A percentile compares a stretch with the other conserved stretches of the same genome.
Evolutionary conservation across 1,140 invertebrate genomes (phyloP).

Genomic region (Streblospio benedicti): DNA sequence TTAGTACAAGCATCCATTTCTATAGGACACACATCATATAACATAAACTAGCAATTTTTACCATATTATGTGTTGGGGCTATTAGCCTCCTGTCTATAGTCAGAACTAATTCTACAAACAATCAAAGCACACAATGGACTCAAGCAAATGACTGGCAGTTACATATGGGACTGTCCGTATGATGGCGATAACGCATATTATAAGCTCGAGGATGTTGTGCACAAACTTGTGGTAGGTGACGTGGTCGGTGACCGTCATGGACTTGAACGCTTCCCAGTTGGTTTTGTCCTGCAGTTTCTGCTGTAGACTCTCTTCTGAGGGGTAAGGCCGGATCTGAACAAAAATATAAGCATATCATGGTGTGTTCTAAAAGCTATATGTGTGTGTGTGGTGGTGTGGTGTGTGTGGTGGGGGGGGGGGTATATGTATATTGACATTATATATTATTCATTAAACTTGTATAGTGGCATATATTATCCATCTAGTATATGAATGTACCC

Average conservation of each 20-base stretch:
- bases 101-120: no score
- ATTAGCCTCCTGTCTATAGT: no score
- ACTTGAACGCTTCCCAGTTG: constrained; percentile 41
- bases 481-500: not conserved
- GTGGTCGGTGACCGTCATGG: constrained; percentile 27
- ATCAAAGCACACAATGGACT: no score
- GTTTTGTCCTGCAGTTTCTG: constrained; percentile 35
- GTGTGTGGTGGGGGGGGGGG: not conserved
- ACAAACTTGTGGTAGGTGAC: no score
- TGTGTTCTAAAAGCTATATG: not conserved
- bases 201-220: no score
- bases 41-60: no score
- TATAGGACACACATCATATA: no score
- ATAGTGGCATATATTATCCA: not conserved
- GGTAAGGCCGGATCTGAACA: constrained; percentile 37
- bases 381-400: not conserved
- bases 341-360: not conserved
- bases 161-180: no score
- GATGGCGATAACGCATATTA: no score
- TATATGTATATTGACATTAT: not conserved
- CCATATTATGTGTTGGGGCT: no score
- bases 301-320: constrained; percentile 34
- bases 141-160: no score
- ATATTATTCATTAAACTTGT: constrained; percentile 7
- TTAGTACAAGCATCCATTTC: no score